phyloP scores from a whole-genome alignment of 1,140 invertebrate genomes.

The Heliconius nattereri region DNA sequence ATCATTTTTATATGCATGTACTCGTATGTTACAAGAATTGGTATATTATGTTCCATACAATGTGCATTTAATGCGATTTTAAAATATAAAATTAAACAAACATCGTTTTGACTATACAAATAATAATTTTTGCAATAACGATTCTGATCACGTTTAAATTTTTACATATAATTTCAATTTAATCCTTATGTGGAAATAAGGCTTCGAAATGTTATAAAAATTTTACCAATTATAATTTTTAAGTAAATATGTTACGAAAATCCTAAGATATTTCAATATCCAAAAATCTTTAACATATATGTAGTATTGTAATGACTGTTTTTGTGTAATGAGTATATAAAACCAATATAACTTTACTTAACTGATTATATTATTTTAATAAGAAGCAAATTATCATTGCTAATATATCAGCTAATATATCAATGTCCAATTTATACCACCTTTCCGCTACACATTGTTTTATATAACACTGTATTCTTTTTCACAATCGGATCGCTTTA shows the following conservation, averaged over 20 bases:
- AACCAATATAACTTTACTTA: not conserved
- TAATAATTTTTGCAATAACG: too few species aligned
- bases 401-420: too few species aligned
- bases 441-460: constrained; percentile 31
- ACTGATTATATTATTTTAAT: constrained; percentile 8
- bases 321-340: not conserved
- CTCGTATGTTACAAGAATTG: too few species aligned
- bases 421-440: constrained; percentile 14
- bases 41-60: too few species aligned
- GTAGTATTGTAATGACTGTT: not conserved
- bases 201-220: not conserved
- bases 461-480: constrained; percentile 27
- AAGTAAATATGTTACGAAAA: not conserved
- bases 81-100: too few species aligned
- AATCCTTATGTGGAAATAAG: not conserved
- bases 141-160: not conserved
- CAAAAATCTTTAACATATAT: not conserved
- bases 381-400: constrained; percentile 14
- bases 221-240: not conserved
- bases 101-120: too few species aligned
- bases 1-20: too few species aligned
- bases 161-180: not conserved
- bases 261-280: not conserved
- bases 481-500: constrained; percentile 33
- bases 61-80: too few species aligned